Base-by-base conservation (phyloP, 2,888 invertebrate species). In the Dolichopus griseipennis region DNA sequence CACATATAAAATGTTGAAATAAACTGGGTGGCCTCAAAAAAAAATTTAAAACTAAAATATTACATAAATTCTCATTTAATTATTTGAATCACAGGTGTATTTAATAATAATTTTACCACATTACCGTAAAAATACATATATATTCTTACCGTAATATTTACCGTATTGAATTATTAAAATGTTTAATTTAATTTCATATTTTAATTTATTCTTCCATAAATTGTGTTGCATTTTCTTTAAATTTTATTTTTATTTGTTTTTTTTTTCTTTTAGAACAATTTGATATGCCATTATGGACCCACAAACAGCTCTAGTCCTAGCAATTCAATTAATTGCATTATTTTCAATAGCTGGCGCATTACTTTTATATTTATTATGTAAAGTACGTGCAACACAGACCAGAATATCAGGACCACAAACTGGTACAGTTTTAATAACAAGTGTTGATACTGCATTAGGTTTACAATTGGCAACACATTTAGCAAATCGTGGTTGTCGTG, bases 261-360 rank as follows among this genome's bases (percentile, higher is more conserved):
- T 52, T 18, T 52, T 52, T 52, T 52, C 1, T 52, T 52, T 6
- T n/a, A 52, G 52, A 52, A 52, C 52, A 52, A 52, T 52, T 27
- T 52, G 81, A 75, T 68, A 81, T 81, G 80, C 70, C 76, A 81
- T 79, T 78, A 92, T 92, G 92, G 92, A 92, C 79, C 87, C 90
- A 76, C 89, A 90, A 77, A 92, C 91, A 75, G 90, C 90, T 82
- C 82, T 91, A 77, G 88, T 91, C 52, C 83, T 92, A 79, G 90
- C 90, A 75, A 86, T 92, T 76, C 92, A 92, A 81, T 83, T 92
- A 75, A 86, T 91, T 71, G 92, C 92, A 34, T 83, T 92, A 66
- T 90, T 90, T 82, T 90, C 90, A 70, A 91, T 92, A 74, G 92
- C 91, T 64, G 91, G 91, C n/a, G 92, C 91, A 41, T 84, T 92